Percentiles rank a stretch among this genome's conserved stretches.
Evolutionary conservation across 2,888 invertebrate species (phyloP).

Genomic region (Drosophila mimetica): DNA sequence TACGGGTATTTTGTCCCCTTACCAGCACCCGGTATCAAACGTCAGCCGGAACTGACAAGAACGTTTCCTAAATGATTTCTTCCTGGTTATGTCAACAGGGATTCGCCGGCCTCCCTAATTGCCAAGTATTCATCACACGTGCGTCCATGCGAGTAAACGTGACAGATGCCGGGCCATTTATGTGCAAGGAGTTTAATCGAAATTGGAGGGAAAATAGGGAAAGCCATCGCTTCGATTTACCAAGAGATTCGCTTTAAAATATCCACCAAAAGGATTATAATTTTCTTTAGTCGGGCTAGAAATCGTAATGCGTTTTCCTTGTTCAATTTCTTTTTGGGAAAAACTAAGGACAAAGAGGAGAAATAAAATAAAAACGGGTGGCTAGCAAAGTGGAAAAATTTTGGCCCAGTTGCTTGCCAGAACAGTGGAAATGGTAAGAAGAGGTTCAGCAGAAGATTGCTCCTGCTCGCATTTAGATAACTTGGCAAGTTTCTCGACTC

Average conservation of each 20-base stretch:
- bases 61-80: constrained; percentile 74
- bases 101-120: constrained; percentile 59
- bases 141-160: constrained; percentile 72
- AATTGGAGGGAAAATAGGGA: constrained; percentile 33
- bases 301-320: constrained; percentile 60
- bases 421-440: neutral
- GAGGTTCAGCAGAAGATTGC: constrained; percentile 18
- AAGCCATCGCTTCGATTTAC: constrained; percentile 5
- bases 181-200: constrained; percentile 48
- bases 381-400: constrained; percentile 36
- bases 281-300: constrained; percentile 12
- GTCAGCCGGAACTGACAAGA: constrained; percentile 63
- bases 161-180: constrained; percentile 67
- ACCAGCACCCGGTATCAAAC: constrained; percentile 41
- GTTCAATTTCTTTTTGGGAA: constrained; percentile 47
- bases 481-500: constrained; percentile 41
- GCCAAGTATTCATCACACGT: constrained; percentile 79
- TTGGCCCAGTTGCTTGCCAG: constrained; percentile 47
- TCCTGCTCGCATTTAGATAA: constrained; percentile 43
- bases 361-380: constrained; percentile 45
- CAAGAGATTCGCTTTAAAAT: constrained; percentile 34
- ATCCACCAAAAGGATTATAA: constrained; percentile 38
- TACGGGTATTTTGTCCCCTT: constrained; percentile 1
- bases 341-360: constrained; percentile 26
- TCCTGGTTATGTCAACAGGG: constrained; percentile 74